Evolutionary conservation across 2,797 vertebrate genomes (phyloP).

Genomic region (Alca torda): DNA sequence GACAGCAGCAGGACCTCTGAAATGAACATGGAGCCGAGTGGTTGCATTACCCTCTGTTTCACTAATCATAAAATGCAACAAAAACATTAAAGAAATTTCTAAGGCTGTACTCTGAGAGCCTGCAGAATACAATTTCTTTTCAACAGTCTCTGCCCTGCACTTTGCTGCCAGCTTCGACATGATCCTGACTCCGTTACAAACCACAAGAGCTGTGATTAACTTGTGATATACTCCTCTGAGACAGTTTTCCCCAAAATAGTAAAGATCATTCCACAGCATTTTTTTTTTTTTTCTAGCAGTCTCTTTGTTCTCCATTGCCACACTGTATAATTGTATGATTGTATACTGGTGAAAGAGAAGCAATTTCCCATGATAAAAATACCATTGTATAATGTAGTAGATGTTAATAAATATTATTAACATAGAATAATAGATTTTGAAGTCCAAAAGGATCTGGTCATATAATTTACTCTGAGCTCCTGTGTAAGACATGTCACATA

Average conservation of each 20-base stretch:
- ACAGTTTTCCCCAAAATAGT: not conserved
- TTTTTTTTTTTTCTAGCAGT: not conserved
- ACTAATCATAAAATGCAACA: not conserved
- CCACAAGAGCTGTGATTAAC: not conserved
- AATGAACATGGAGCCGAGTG: not conserved
- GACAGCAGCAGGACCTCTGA: not conserved
- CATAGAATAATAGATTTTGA: not conserved
- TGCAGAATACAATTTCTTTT: not conserved
- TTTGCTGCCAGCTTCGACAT: not conserved
- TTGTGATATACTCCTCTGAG: not conserved
- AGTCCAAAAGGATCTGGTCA: not conserved
- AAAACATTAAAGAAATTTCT: not conserved
- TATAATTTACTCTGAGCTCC: not conserved
- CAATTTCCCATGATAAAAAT: not conserved
- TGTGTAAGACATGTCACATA: not conserved
- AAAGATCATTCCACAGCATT: not conserved
- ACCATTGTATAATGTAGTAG: not conserved
- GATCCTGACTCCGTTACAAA: not conserved
- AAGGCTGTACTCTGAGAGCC: not conserved
- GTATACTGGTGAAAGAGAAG: not conserved
- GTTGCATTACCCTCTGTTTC: not conserved
- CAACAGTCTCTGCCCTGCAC: not conserved
- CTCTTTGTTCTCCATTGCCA: not conserved
- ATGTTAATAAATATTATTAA: not conserved
- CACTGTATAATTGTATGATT: not conserved